phyloP scores from a whole-genome alignment of 2,797 vertebrate genomes.

The Ibycter americanus region DNA sequence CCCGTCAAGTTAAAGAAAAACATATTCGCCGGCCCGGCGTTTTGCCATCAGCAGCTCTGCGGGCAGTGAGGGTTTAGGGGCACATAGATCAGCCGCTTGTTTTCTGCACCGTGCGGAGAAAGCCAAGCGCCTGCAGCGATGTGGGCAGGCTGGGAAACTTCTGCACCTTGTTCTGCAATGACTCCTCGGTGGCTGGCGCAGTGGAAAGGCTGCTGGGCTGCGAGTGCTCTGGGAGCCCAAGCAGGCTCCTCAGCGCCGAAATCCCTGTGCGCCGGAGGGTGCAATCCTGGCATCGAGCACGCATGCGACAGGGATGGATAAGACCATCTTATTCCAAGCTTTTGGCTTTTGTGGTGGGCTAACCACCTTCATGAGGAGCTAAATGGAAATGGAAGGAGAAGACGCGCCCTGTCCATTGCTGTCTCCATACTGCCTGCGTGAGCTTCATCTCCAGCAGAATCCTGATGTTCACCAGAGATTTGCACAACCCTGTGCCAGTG shows the following conservation, averaged over 20 bases:
- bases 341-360: neutral
- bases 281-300: neutral
- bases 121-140: neutral
- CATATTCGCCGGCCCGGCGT: neutral
- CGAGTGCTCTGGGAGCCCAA: neutral
- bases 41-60: neutral
- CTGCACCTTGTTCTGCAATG: neutral
- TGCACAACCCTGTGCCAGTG: neutral
- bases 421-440: accelerated
- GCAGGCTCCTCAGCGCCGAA: neutral
- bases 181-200: neutral
- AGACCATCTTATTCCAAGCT: neutral
- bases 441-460: neutral
- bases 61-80: neutral
- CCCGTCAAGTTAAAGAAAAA: neutral
- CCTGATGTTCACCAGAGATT: neutral
- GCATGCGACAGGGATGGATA: neutral
- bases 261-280: neutral
- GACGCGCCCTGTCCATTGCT: neutral
- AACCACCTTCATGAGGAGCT: neutral
- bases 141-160: neutral
- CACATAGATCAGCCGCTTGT: neutral
- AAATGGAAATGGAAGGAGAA: neutral
- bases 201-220: neutral
- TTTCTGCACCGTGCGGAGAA: neutral